These are phyloP conservation scores for Rhinopomastus cyanomelas DNA, from an alignment of 2,113 vertebrate genomes.

Conservation along the genomic window DNA sequence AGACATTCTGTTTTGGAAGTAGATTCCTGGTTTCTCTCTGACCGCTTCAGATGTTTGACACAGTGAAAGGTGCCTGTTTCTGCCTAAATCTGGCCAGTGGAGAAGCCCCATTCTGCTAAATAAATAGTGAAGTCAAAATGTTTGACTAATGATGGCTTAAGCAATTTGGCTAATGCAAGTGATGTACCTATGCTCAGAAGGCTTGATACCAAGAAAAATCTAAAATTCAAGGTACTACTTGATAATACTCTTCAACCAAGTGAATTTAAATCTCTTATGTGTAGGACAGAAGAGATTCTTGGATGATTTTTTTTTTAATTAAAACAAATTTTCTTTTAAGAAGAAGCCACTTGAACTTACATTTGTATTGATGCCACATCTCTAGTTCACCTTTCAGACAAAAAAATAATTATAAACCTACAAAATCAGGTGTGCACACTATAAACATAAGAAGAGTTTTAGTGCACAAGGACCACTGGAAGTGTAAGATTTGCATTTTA, in stretches of 20 bases:
- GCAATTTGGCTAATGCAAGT: not conserved
- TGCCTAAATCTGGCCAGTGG: not conserved
- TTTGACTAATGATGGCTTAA: not conserved
- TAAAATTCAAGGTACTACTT: not conserved
- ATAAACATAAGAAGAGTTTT: not conserved
- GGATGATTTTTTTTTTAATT: not conserved
- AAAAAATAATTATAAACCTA: not conserved
- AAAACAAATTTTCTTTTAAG: not conserved
- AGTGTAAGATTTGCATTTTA: not conserved
- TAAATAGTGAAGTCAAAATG: not conserved
- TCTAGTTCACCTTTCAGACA: not conserved
- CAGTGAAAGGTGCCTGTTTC: not conserved
- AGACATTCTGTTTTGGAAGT: not conserved
- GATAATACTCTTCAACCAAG: not conserved
- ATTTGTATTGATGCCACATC: not conserved
- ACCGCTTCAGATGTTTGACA: not conserved
- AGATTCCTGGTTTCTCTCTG: not conserved
- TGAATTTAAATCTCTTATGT: not conserved
- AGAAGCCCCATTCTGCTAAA: not conserved
- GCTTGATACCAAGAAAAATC: not conserved
- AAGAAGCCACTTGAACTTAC: not conserved
- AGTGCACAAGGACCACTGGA: not conserved
- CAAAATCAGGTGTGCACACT: not conserved
- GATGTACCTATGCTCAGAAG: not conserved
- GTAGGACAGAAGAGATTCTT: not conserved